Evolutionary conservation across 2,888 invertebrate genomes (phyloP).

Genomic region (Ophioninae sp.): DNA sequence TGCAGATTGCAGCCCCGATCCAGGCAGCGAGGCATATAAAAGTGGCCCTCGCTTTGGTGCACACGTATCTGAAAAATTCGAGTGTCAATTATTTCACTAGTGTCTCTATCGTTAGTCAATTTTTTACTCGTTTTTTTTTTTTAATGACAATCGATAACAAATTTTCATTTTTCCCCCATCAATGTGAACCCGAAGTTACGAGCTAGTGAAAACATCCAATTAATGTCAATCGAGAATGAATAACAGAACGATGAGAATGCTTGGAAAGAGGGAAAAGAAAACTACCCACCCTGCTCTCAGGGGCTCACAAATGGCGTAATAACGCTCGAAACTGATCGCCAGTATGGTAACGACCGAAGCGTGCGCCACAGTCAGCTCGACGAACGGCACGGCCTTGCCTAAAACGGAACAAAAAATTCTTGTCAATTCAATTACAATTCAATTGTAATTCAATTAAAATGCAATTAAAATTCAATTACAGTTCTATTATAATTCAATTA

Average conservation of each 20-base stretch:
- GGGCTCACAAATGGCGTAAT: constrained; percentile 96
- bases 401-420: constrained; percentile 75
- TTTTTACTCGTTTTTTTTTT: background rate
- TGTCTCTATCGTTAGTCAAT: background rate
- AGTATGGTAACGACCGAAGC: constrained; percentile 96
- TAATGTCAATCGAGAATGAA: background rate
- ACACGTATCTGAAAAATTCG: constrained; percentile 85
- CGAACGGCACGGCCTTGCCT: constrained; percentile 96
- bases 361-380: constrained; percentile 95
- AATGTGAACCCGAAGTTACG: background rate
- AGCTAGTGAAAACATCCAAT: background rate
- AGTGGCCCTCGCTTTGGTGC: constrained; percentile 92
- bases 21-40: constrained; percentile 92
- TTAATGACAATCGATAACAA: constrained; percentile 37
- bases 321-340: constrained; percentile 95
- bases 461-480: background rate
- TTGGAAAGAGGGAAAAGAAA: constrained; percentile 29
- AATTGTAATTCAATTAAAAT: background rate
- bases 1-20: constrained; percentile 92
- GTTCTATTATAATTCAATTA: too few species aligned
- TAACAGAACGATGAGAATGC: background rate
- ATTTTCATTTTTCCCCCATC: background rate
- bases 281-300: constrained; percentile 87
- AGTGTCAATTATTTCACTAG: constrained; percentile 22
- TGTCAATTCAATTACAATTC: background rate